Percentiles rank a stretch among this genome's conserved stretches.
Conservation (phyloP, 2,113 vertebrate genomes). For the Gavialis gangeticus region DNA sequence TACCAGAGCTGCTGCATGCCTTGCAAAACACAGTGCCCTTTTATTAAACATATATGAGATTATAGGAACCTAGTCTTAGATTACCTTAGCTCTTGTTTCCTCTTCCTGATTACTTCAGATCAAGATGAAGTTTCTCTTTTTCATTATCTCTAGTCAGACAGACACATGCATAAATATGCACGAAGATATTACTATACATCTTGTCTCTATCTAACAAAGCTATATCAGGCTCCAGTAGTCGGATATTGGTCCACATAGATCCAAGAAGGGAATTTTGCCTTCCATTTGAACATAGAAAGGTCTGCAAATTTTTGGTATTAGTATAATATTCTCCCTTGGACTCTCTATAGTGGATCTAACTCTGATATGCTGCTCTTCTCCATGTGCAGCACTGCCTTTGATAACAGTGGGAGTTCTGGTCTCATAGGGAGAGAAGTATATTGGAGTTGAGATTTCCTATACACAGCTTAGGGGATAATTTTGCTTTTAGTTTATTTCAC, state of each 20-base stretch:
- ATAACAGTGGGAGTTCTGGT: constrained; percentile 68
- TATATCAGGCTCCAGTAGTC: neutral
- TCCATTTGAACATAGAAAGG: neutral
- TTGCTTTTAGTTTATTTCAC: constrained; percentile 45
- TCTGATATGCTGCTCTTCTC: constrained; percentile 50
- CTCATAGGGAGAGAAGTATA: constrained; percentile 61
- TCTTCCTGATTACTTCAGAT: constrained; percentile 26
- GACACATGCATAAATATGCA: neutral
- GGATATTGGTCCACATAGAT: neutral
- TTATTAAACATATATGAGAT: constrained; percentile 52
- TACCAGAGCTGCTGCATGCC: constrained; percentile 15
- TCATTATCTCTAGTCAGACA: neutral
- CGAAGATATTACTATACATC: neutral
- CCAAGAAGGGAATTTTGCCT: neutral
- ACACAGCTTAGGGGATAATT: constrained; percentile 48
- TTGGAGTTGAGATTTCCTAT: constrained; percentile 57
- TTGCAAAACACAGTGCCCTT: neutral
- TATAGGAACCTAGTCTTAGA: constrained; percentile 25
- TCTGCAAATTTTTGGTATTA: constrained; percentile 34
- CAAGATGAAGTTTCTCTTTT: neutral
- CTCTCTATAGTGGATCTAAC: constrained; percentile 39
- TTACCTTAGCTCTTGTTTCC: constrained; percentile 17
- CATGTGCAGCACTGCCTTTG: constrained; percentile 57
- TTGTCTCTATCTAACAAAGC: neutral
- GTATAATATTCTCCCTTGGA: constrained; percentile 17